Evolutionary conservation across 2,113 vertebrate species (phyloP).

Genomic region (human (Homo sapiens)): DNA sequence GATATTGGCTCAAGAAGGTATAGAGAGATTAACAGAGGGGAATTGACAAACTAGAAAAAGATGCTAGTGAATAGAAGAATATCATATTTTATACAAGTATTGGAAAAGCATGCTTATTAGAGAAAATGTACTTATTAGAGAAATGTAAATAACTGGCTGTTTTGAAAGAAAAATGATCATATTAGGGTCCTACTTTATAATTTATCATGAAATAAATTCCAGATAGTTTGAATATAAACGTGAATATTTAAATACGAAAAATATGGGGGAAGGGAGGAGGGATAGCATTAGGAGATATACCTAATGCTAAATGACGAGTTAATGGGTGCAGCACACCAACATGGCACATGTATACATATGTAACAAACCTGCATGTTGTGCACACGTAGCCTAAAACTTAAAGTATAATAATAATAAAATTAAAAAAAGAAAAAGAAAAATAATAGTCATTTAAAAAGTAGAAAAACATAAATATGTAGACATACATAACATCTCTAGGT

Average conservation of each 20-base stretch:
- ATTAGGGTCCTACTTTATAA: neutral
- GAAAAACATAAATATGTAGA: neutral
- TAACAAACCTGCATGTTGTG: no score
- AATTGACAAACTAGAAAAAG: neutral
- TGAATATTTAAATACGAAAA: no score
- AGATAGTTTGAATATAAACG: neutral
- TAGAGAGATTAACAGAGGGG: neutral
- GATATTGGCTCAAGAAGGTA: neutral
- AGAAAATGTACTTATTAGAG: neutral
- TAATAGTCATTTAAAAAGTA: neutral
- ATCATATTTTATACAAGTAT: neutral
- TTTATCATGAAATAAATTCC: neutral
- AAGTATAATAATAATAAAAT: no score
- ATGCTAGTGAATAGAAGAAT: neutral
- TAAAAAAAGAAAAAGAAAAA: no score
- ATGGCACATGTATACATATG: no score
- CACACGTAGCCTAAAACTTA: no score
- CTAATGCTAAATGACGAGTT: no score
- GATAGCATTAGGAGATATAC: no score
- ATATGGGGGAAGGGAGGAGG: no score
- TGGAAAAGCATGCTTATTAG: neutral
- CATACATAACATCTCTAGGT: neutral
- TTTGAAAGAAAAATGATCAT: neutral
- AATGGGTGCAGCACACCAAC: no score
- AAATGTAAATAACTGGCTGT: neutral